Evolutionary conservation across 30 jellyfish, hydroid and myxozoan genomes (phyloP).

Genomic region (Hydractinia echinata): DNA sequence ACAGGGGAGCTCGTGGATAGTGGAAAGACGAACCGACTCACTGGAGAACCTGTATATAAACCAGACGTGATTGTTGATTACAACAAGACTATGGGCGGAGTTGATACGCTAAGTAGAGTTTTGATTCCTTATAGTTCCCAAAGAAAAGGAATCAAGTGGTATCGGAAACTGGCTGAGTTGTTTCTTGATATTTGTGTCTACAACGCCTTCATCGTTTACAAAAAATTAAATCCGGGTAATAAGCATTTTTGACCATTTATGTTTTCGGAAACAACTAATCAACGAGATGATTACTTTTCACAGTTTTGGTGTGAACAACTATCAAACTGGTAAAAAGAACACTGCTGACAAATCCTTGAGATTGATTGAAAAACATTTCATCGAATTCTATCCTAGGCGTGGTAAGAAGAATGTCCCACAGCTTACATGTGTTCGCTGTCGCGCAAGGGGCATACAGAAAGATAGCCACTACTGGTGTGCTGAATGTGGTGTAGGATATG

Average conservation of each 20-base stretch:
- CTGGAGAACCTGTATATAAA: constrained; percentile 6
- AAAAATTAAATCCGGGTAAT: too few species aligned
- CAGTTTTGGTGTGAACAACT: not conserved
- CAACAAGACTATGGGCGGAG: constrained; percentile 19
- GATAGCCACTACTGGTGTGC: too few species aligned
- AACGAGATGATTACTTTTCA: not conserved
- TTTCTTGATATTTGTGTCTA: constrained; percentile 2
- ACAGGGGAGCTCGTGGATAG: constrained; percentile 6
- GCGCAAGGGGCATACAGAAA: too few species aligned
- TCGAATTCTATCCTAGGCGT: too few species aligned
- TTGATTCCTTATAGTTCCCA: too few species aligned
- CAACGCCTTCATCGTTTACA: constrained; percentile 18
- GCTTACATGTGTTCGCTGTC: too few species aligned
- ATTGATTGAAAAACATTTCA: too few species aligned
- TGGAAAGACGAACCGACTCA: constrained; percentile 12
- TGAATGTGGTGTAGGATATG: too few species aligned
- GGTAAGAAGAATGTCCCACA: too few species aligned
- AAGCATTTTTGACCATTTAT: too few species aligned
- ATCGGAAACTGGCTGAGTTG: constrained; percentile 25
- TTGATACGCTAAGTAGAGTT: constrained; percentile 20
- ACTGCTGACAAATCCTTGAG: not conserved
- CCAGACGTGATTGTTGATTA: constrained; percentile 19
- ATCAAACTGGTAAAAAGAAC: not conserved
- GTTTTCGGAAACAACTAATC: not conserved
- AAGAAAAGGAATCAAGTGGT: constrained; percentile 24